Conservation (phyloP, 1,140 invertebrate species). For the Lasioglossum albipes region DNA sequence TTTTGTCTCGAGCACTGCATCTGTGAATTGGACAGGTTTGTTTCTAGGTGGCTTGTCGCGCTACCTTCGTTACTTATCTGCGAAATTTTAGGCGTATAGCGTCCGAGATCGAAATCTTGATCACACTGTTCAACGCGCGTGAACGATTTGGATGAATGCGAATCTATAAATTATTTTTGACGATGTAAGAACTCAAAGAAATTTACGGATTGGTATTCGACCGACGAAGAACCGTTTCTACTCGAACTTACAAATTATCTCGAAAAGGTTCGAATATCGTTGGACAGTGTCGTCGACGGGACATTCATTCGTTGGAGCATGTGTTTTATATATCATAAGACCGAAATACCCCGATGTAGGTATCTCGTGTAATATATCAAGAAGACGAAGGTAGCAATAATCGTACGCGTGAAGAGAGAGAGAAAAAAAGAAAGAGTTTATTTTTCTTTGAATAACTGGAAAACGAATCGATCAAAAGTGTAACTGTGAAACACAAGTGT, state of each 20-base stretch:
- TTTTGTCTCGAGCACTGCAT: conserved; percentile 31
- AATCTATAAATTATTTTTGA: no score
- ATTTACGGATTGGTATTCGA: no score
- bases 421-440: conserved; percentile 16
- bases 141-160: no score
- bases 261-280: no score
- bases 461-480: conserved; percentile 20
- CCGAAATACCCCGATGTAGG: background rate
- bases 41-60: conserved; percentile 40
- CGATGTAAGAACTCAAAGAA: no score
- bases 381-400: conserved; percentile 40
- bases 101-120: background rate
- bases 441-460: conserved; percentile 25
- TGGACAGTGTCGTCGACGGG: background rate
- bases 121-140: background rate
- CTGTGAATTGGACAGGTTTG: conserved; percentile 32
- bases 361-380: background rate
- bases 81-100: background rate
- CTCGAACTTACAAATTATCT: no score
- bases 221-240: no score
- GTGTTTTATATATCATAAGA: background rate
- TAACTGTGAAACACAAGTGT: conserved; percentile 39
- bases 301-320: background rate
- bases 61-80: conserved; percentile 45
- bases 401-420: conserved; percentile 26